Base-by-base conservation (phyloP, 30 jellyfish, hydroid and myxozoan species). In the Aurelia sp. region DNA sequence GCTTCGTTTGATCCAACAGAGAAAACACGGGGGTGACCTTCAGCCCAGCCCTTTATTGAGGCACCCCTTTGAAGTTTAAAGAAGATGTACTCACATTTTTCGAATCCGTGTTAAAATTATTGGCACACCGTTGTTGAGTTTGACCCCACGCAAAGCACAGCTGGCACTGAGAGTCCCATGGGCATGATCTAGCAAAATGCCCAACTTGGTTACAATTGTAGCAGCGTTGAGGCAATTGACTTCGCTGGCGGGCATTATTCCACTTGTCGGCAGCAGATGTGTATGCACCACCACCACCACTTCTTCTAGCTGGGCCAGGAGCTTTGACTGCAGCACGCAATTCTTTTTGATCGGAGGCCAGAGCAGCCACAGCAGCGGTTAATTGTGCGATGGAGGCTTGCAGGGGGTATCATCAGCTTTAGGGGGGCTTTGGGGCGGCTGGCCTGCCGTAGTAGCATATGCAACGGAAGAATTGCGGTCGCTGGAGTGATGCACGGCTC, bases 91-190 rank as follows among this genome's bases (percentile, higher is more conserved):
- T n/a, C n/a, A n/a, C n/a, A n/a, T n/a, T n/a, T n/a, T n/a, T n/a
- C n/a, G n/a, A n/a, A n/a, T n/a, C n/a, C n/a, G n/a, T n/a, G n/a
- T n/a, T n/a, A n/a, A n/a, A n/a, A n/a, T n/a, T n/a, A n/a, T n/a
- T n/a, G n/a, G n/a, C n/a, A n/a, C n/a, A n/a, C n/a, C n/a, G 64
- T 21, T 61, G 44, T 30, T 61, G 22, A n/a, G 64, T 27, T 16
- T 76, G 86, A 33, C 86, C 86, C 76, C 75, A 76, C 11, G 76
- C 86, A 53, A 27, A 17, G 69, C 75, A 76, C 60, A 76, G 35
- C 35, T 19, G 33, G 86, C 86, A 76, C 11, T 76, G 76, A 4
- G 76, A 17, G 41, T 76, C 86, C 63, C 76, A 76, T 21, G 86
- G 76, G 37, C 86, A 55, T 62, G 59, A 31, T 30, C 66, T 57